Percentiles rank a stretch among this genome's conserved stretches.
phyloP scores from a whole-genome alignment of 2,888 invertebrate species.

The Polydrusus tereticollis region DNA sequence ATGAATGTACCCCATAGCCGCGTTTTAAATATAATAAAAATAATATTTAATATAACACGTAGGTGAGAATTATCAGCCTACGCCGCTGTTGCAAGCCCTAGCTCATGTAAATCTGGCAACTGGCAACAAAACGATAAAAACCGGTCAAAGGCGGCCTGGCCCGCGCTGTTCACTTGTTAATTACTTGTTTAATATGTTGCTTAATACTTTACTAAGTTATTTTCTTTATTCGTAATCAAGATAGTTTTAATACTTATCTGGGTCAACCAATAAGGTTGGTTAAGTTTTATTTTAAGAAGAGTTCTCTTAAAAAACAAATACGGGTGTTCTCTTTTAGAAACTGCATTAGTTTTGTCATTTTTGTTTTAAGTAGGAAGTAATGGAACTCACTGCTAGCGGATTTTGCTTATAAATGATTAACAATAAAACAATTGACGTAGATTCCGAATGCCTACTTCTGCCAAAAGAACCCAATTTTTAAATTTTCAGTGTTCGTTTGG shows the following conservation, averaged over 20 bases:
- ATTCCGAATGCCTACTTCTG: no score
- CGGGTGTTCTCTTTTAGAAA: no score
- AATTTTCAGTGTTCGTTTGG: no score
- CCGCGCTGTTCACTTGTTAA: slow-evolving; percentile 36
- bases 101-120: slow-evolving; percentile 45
- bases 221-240: not conserved
- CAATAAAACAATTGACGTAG: no score
- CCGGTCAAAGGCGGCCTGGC: slow-evolving; percentile 34
- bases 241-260: not conserved
- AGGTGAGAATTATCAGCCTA: slow-evolving; percentile 25
- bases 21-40: not conserved
- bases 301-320: no score
- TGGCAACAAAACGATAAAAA: slow-evolving; percentile 31
- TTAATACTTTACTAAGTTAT: slow-evolving; percentile 22
- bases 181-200: slow-evolving; percentile 37
- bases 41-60: not conserved
- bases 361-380: no score
- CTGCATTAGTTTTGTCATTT: no score
- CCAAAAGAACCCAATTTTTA: no score
- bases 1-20: not conserved
- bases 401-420: no score
- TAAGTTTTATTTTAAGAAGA: not conserved
- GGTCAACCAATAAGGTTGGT: not conserved
- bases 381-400: no score
- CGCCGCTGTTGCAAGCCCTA: slow-evolving; percentile 28